Conservation (phyloP, 2,797 vertebrate genomes). For the Coregonus sp. region DNA sequence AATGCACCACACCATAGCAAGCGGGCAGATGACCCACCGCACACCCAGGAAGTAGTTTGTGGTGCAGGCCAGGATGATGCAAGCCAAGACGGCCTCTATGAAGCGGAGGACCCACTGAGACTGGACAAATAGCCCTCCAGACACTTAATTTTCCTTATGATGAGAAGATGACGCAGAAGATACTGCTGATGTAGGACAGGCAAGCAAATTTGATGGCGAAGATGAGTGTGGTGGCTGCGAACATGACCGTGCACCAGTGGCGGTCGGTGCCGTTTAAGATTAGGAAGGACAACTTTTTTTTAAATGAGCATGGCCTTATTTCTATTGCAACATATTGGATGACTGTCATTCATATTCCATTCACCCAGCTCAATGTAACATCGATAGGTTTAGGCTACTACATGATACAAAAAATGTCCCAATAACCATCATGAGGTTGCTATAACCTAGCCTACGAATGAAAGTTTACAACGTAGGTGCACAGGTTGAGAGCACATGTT, state of each 20-base stretch:
- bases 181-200: conserved; percentile 41
- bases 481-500: too few relatives aligned
- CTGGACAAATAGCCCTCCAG: conserved; percentile 72
- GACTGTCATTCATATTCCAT: too few relatives aligned
- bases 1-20: conserved; percentile 64
- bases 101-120: conserved; percentile 72
- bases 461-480: too few relatives aligned
- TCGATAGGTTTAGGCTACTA: too few relatives aligned
- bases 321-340: too few relatives aligned
- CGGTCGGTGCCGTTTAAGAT: too few relatives aligned
- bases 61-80: conserved; percentile 70
- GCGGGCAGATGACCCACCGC: rapidly evolving
- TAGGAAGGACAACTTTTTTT: too few relatives aligned
- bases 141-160: conserved; percentile 48
- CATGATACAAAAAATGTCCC: too few relatives aligned
- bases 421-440: too few relatives aligned
- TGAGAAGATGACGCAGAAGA: conserved; percentile 64
- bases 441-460: too few relatives aligned
- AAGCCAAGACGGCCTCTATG: conserved; percentile 69
- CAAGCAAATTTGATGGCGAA: conserved; percentile 56
- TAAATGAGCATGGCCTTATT: too few relatives aligned
- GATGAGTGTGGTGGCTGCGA: conserved; percentile 67
- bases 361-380: too few relatives aligned
- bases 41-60: conserved; percentile 13
- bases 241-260: conserved; percentile 45